Conservation (phyloP, 2,113 vertebrate species). For the Zapus hudsonius region DNA sequence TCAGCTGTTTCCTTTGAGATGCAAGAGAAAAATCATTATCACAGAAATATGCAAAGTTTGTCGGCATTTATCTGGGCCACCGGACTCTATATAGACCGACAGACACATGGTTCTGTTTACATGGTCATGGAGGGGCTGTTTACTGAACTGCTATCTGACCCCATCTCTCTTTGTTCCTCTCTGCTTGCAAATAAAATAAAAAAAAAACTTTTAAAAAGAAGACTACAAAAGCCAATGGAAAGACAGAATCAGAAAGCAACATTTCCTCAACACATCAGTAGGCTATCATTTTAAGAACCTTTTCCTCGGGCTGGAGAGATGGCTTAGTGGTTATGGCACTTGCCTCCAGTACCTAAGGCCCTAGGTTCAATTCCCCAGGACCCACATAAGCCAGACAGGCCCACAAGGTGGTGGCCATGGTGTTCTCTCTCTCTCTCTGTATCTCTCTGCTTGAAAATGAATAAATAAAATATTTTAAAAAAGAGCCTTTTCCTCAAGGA, state of each 20-base stretch:
- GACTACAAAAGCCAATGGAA: neutral
- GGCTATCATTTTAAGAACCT: neutral
- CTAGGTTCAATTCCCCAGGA: too few species aligned
- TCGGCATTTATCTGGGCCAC: neutral
- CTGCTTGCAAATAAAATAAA: too few species aligned
- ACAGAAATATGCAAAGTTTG: neutral
- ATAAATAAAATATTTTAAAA: too few species aligned
- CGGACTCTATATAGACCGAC: neutral
- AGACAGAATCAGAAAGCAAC: neutral
- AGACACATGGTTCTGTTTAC: neutral
- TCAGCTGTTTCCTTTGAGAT: slow-evolving; percentile 93
- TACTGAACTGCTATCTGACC: neutral
- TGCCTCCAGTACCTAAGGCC: too few species aligned
- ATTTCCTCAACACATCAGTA: neutral
- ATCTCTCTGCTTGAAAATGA: too few species aligned
- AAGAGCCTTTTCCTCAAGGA: neutral
- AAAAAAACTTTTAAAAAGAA: too few species aligned
- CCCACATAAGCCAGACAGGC: too few species aligned
- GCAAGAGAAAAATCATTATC: slow-evolving; percentile 42
- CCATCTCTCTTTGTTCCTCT: too few species aligned
- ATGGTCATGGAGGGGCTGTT: neutral
- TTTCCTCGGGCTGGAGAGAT: too few species aligned
- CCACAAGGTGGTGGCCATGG: too few species aligned
- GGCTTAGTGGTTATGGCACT: too few species aligned
- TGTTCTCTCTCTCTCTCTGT: too few species aligned